Evolutionary conservation across 2,113 vertebrate species (phyloP).

Genomic region (Rallus limicola): DNA sequence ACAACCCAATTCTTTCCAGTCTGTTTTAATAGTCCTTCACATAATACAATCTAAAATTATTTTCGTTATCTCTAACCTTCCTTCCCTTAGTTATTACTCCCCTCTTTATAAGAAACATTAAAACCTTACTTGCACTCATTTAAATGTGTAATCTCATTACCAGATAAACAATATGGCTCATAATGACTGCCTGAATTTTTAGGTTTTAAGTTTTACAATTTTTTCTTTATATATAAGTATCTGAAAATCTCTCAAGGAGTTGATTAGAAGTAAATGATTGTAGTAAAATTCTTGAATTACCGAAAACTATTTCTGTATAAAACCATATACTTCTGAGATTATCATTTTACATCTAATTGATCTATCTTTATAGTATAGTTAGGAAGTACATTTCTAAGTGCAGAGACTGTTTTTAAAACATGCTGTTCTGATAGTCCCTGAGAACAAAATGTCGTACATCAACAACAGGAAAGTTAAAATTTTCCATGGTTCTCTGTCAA

Average conservation of each 20-base stretch:
- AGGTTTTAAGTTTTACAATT: neutral
- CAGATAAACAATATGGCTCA: neutral
- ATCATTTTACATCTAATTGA: neutral
- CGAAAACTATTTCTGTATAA: neutral
- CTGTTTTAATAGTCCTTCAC: neutral
- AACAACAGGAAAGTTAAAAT: neutral
- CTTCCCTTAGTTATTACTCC: neutral
- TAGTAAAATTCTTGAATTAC: neutral
- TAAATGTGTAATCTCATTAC: neutral
- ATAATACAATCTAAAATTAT: neutral
- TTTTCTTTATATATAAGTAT: neutral
- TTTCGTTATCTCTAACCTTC: neutral
- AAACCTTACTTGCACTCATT: neutral
- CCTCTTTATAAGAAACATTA: neutral
- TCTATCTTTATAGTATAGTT: neutral
- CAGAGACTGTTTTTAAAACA: neutral
- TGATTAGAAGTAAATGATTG: neutral
- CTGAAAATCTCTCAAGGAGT: neutral
- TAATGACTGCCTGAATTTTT: neutral
- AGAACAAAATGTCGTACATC: neutral
- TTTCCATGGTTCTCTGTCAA: neutral
- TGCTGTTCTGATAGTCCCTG: neutral
- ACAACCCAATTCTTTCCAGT: neutral
- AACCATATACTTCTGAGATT: neutral
- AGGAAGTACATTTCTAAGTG: neutral